phyloP scores from a whole-genome alignment of 1,140 invertebrate species.

The Alviniconcha marisindica region DNA sequence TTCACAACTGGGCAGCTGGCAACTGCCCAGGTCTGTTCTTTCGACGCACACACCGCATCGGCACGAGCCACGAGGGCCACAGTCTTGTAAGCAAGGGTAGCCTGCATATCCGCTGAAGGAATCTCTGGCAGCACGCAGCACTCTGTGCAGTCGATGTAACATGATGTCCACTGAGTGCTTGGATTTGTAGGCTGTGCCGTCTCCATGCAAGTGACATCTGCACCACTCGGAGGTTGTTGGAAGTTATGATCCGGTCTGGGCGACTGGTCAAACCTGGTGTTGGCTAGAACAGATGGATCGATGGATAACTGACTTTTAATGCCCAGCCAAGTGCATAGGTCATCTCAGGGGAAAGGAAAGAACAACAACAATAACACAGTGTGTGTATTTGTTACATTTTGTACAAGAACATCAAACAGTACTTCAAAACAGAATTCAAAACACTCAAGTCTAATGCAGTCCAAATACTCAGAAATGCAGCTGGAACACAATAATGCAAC shows the following conservation, averaged over 20 bases:
- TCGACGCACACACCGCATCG: constrained; percentile 66
- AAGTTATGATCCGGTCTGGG: constrained; percentile 64
- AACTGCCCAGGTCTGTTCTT: constrained; percentile 54
- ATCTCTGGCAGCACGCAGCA: constrained; percentile 52
- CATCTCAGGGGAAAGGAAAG: too few species aligned
- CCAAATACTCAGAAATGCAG: too few species aligned
- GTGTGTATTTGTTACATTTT: too few species aligned
- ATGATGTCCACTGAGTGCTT: constrained; percentile 49
- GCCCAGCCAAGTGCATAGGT: too few species aligned
- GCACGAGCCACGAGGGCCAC: constrained; percentile 63
- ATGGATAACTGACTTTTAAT: too few species aligned
- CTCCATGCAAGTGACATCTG: constrained; percentile 45
- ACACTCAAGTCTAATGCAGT: too few species aligned
- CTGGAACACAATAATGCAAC: too few species aligned
- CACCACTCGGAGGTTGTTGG: constrained; percentile 40
- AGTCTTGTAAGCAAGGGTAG: constrained; percentile 63
- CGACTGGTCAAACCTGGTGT: constrained; percentile 64
- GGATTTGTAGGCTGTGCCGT: constrained; percentile 57
- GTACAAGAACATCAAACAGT: too few species aligned
- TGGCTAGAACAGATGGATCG: constrained; percentile 62
- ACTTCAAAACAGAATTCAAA: too few species aligned
- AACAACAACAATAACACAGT: too few species aligned
- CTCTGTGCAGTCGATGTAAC: constrained; percentile 47
- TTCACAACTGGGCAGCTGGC: constrained; percentile 60
- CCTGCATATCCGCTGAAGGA: constrained; percentile 52